A percentile compares a stretch with the other conserved stretches of the same genome.
Evolutionary conservation across 2,797 vertebrate species (phyloP).

Genomic region (Antennarius maculatus): DNA sequence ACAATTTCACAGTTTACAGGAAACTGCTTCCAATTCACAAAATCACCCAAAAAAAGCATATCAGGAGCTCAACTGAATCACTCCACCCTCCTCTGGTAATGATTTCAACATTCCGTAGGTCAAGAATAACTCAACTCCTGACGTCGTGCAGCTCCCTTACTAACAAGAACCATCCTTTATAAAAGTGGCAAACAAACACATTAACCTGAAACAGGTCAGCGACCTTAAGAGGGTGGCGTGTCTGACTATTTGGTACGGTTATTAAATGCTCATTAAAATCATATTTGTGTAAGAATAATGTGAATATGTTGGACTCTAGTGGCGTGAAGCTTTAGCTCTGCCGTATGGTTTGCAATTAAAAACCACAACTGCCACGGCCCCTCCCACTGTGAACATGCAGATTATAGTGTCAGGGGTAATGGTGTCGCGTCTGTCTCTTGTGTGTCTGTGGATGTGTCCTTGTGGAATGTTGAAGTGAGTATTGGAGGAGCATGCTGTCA

Average conservation of each 20-base stretch:
- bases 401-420: constrained; percentile 69
- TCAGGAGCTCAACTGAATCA: not conserved
- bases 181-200: constrained; percentile 8
- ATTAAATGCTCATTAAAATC: constrained; percentile 55
- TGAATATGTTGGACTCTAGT: constrained; percentile 37
- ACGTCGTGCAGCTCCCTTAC: not conserved
- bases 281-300: constrained; percentile 54
- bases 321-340: constrained; percentile 37
- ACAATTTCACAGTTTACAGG: not conserved
- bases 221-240: constrained; percentile 19
- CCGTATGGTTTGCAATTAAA: constrained; percentile 53
- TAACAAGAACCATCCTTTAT: constrained; percentile 19
- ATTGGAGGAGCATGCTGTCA: constrained; percentile 74
- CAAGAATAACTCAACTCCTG: constrained; percentile 2
- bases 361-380: constrained; percentile 14
- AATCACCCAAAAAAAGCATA: not conserved
- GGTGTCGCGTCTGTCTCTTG: constrained; percentile 51
- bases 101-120: constrained; percentile 27
- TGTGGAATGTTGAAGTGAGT: constrained; percentile 59
- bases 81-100: constrained; percentile 13
- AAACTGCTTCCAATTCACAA: not conserved
- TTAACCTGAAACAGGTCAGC: constrained; percentile 36
- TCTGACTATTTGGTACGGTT: constrained; percentile 38
- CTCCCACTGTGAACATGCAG: constrained; percentile 16
- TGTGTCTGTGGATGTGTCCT: constrained; percentile 29